Percentiles rank a stretch among this genome's conserved stretches.
These are phyloP conservation scores for Scaeva pyrastri DNA, from an alignment of 2,888 invertebrate genomes.

Conservation along the genomic window DNA sequence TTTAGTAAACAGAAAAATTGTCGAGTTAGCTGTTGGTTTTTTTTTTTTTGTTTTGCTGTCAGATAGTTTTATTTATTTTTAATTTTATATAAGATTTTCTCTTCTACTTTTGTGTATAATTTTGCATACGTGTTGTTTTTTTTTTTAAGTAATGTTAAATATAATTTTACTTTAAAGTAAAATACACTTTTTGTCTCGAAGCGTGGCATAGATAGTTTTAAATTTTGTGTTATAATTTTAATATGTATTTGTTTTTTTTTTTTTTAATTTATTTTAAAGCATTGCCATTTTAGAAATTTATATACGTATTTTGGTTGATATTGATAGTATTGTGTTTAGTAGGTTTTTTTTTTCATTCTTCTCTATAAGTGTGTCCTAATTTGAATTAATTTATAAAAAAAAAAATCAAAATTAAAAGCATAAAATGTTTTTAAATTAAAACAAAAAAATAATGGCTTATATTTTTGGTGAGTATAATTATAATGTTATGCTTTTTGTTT, in stretches of 20 bases:
- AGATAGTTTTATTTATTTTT: slow-evolving; percentile 37
- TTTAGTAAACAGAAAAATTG: slow-evolving; percentile 33
- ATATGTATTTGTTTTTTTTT: slow-evolving; percentile 43
- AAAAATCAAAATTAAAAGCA: slow-evolving; percentile 13
- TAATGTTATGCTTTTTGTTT: slow-evolving; percentile 26
- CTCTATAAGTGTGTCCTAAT: slow-evolving; percentile 60
- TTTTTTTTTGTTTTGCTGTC: slow-evolving; percentile 29
- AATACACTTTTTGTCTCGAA: slow-evolving; percentile 66
- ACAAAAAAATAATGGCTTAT: slow-evolving; percentile 37
- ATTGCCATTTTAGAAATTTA: slow-evolving; percentile 76
- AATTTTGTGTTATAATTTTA: slow-evolving; percentile 39
- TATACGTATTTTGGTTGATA: slow-evolving; percentile 69
- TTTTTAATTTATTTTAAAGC: slow-evolving; percentile 76
- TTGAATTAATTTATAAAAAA: slow-evolving; percentile 23
- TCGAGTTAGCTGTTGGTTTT: slow-evolving; percentile 31
- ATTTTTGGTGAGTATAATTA: slow-evolving; percentile 71
- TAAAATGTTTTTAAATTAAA: slow-evolving; percentile 23
- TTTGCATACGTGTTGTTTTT: slow-evolving; percentile 78
- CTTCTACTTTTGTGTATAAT: slow-evolving; percentile 47
- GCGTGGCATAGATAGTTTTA: slow-evolving; percentile 64
- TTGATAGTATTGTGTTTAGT: slow-evolving; percentile 62
- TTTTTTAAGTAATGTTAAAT: slow-evolving; percentile 35
- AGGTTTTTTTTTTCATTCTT: slow-evolving; percentile 49
- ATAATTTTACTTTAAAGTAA: slow-evolving; percentile 46
- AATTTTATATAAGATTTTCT: slow-evolving; percentile 38